Evolutionary conservation across 2,113 vertebrate species (phyloP).

Genomic region (Sceloporus undulatus): DNA sequence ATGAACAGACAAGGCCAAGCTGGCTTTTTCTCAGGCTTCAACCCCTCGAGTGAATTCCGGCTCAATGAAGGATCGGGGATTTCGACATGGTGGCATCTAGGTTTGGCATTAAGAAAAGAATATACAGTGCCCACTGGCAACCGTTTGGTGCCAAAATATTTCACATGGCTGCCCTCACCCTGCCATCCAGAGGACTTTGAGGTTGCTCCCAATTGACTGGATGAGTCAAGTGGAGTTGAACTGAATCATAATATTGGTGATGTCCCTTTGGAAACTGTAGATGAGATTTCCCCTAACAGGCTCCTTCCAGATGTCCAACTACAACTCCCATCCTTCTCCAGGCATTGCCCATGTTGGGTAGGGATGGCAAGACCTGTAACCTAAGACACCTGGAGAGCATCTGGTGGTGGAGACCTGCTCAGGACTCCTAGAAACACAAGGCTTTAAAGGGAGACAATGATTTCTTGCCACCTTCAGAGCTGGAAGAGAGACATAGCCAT

Average conservation of each 20-base stretch:
- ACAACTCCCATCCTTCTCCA: too few relatives aligned
- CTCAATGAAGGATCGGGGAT: constrained; percentile 19
- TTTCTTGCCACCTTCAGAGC: background rate
- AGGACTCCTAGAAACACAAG: background rate
- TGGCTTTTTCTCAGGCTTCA: constrained; percentile 41
- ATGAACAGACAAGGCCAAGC: constrained; percentile 52
- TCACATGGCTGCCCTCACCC: too few relatives aligned
- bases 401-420: too few relatives aligned
- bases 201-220: background rate
- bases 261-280: background rate
- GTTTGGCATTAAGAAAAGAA: too few relatives aligned
- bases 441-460: background rate
- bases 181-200: background rate
- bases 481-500: too few relatives aligned
- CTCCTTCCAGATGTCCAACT: too few relatives aligned
- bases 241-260: background rate
- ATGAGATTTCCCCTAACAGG: too few relatives aligned
- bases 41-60: constrained; percentile 3
- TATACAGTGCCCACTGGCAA: background rate
- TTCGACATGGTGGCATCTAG: constrained; percentile 11
- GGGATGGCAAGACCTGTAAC: too few relatives aligned
- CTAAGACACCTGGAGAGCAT: too few relatives aligned
- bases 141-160: background rate
- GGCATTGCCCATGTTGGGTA: too few relatives aligned
- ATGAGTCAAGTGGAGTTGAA: background rate